phyloP scores from a whole-genome alignment of 2,888 invertebrate species.

The Pollenia labialis region DNA sequence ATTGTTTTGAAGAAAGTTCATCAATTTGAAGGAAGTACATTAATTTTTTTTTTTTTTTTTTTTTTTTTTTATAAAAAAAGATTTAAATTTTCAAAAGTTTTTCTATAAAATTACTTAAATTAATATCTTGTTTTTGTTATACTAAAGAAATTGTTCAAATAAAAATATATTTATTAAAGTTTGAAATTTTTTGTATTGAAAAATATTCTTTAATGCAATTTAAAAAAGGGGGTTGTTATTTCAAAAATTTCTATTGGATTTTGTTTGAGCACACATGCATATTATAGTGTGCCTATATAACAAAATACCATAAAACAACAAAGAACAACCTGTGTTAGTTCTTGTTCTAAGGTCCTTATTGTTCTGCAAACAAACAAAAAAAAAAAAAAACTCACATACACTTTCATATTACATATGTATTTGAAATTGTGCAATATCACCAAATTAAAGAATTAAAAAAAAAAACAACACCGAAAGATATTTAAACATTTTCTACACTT shows the following conservation, averaged over 20 bases:
- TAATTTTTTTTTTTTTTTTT: too few species aligned
- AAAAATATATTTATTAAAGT: too few species aligned
- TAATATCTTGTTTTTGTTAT: too few species aligned
- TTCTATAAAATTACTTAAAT: too few species aligned
- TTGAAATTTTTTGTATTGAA: not conserved
- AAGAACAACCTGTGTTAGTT: conserved; percentile 42
- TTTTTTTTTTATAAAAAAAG: too few species aligned
- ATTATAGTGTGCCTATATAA: conserved; percentile 33
- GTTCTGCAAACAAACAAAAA: not conserved
- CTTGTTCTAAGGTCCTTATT: conserved; percentile 4
- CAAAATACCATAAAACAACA: conserved; percentile 36
- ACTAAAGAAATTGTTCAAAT: not conserved
- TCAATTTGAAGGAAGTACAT: too few species aligned
- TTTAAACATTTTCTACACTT: conserved; percentile 46
- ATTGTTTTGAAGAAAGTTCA: too few species aligned
- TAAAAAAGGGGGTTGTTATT: not conserved
- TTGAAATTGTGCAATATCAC: conserved; percentile 54
- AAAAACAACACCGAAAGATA: conserved; percentile 42
- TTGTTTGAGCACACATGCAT: not conserved
- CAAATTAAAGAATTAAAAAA: conserved; percentile 39
- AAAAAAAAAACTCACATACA: not conserved
- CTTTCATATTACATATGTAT: not conserved
- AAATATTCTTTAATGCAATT: too few species aligned
- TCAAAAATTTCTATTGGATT: not conserved
- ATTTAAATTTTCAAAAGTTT: too few species aligned